Evolutionary conservation across 2,113 vertebrate genomes (phyloP).

Genomic region (Chauna torquata): DNA sequence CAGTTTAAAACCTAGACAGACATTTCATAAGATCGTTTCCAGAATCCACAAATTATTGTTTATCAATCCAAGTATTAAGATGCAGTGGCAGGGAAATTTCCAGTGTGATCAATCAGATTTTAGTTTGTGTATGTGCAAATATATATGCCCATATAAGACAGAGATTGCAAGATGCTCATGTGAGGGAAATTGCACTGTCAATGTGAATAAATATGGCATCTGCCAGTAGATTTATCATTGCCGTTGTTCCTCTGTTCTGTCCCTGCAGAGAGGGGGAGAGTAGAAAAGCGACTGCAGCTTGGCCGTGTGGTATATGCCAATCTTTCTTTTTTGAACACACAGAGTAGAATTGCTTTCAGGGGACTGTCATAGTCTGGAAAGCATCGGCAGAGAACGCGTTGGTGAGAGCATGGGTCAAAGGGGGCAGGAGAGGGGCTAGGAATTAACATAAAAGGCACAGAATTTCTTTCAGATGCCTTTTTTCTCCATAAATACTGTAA

Average conservation of each 20-base stretch:
- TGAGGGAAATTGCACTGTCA: neutral
- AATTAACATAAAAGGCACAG: neutral
- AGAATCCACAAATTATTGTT: neutral
- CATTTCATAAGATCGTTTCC: neutral
- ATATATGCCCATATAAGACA: neutral
- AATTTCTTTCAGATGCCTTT: slow-evolving; percentile 7
- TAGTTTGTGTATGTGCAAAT: neutral
- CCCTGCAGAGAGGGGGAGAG: neutral
- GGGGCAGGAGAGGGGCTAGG: neutral
- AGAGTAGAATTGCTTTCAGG: neutral
- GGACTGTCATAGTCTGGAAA: neutral
- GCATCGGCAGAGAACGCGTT: neutral
- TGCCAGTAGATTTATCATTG: neutral
- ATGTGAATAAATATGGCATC: neutral
- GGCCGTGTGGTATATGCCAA: rapidly evolving
- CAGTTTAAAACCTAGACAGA: neutral
- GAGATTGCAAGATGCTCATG: neutral
- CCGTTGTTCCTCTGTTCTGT: neutral
- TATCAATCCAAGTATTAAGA: neutral
- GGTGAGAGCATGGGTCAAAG: neutral
- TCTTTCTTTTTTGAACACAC: neutral
- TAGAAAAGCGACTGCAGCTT: neutral
- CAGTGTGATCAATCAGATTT: neutral
- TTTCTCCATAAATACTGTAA: neutral
- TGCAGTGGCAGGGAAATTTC: neutral